phyloP scores from a whole-genome alignment of 35 echinoderm and acorn worm genomes.

The Heliocidaris tuberculata region DNA sequence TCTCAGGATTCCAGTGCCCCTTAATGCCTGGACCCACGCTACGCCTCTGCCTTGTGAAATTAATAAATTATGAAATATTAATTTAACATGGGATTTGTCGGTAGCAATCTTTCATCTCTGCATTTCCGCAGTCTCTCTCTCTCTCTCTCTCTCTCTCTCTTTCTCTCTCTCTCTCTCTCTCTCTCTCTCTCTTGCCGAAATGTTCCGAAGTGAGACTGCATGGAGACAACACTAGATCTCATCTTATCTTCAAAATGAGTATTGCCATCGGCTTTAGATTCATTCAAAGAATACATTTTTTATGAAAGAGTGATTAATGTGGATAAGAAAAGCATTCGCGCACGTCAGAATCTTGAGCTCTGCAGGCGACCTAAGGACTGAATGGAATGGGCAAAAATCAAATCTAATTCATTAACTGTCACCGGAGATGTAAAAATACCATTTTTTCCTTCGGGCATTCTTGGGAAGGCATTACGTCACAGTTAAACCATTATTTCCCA shows the following conservation, averaged over 20 bases:
- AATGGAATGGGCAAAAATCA: neutral
- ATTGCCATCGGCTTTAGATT: neutral
- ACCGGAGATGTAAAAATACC: neutral
- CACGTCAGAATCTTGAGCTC: neutral
- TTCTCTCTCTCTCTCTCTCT: neutral
- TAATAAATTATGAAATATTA: too few relatives aligned
- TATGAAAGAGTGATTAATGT: neutral
- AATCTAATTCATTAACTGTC: neutral
- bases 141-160: neutral
- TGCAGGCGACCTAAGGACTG: neutral
- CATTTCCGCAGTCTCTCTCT: neutral
- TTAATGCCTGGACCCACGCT: too few relatives aligned
- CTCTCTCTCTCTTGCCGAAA: neutral
- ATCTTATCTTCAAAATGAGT: neutral
- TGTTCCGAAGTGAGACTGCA: neutral
- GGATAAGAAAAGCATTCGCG: neutral
- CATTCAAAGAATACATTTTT: neutral
- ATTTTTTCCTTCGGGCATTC: neutral
- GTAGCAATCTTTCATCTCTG: too few relatives aligned
- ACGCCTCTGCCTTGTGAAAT: too few relatives aligned
- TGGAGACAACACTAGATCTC: neutral
- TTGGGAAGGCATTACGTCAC: neutral
- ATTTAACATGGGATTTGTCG: too few relatives aligned
- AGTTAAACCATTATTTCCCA: neutral
- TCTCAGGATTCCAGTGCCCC: neutral